Evolutionary conservation across 1,140 invertebrate genomes (phyloP).

Genomic region (Temnothorax nylanderi): DNA sequence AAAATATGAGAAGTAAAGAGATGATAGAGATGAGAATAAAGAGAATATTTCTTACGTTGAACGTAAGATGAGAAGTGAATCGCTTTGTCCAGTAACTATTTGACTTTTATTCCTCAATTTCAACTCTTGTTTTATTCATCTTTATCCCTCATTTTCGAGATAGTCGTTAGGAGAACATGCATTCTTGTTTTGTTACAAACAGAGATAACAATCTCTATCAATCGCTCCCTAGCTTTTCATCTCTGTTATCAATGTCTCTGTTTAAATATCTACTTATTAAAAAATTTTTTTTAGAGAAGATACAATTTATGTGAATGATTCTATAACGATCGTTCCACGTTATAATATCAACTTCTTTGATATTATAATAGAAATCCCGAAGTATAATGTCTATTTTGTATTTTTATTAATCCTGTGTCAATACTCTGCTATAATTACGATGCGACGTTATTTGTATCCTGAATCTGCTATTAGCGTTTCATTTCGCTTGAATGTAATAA

Average conservation of each 20-base stretch:
- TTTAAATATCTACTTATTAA: constrained; percentile 25
- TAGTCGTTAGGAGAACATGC: not conserved
- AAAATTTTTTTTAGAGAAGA: not conserved
- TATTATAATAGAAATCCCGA: not conserved
- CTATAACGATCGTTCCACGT: not conserved
- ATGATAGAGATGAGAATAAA: no score
- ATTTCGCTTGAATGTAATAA: not conserved
- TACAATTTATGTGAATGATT: not conserved
- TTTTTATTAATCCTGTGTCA: not conserved
- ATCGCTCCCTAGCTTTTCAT: not conserved
- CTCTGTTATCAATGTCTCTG: not conserved
- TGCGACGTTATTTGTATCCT: not conserved
- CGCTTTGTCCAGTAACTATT: constrained; percentile 71
- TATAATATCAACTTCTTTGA: constrained; percentile 3
- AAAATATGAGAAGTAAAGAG: constrained; percentile 15
- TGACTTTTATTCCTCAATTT: constrained; percentile 44
- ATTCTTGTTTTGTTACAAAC: constrained; percentile 14
- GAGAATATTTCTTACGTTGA: constrained; percentile 40
- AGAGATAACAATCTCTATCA: not conserved
- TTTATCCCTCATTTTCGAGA: not conserved
- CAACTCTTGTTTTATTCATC: constrained; percentile 12
- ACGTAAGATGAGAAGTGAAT: constrained; percentile 52
- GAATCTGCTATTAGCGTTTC: not conserved
- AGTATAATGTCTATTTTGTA: not conserved
- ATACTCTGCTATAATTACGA: not conserved